Base-by-base conservation (phyloP, 2,113 vertebrate species). In the Eudyptes chrysolophus region DNA sequence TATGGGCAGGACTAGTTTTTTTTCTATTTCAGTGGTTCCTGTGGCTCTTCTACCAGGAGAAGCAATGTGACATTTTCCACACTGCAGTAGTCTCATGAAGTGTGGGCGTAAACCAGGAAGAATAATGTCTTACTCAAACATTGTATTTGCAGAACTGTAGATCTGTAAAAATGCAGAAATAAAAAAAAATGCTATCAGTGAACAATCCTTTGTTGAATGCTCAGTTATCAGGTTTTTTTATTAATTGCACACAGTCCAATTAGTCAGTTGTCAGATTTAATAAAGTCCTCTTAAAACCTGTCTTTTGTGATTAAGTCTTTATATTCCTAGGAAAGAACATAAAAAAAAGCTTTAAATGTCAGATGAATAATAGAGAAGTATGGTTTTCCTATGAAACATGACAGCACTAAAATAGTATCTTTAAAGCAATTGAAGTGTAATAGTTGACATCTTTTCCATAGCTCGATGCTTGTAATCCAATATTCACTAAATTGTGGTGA, bases 221-320 rank as follows among this genome's bases (percentile, higher is more conserved):
- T 89, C 75, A 83, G 0, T 95, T 96, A 71, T 75, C 21, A 57
- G 3, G 2, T 93, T 92, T 97, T 96, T 78, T 75, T 78, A 76
- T 70, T 95, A 96, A 95, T 97, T 96, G 87, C 65, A 84, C 48
- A 42, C 66, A 81, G 82, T 72, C 86, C 96, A 96, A 94, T 97
- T 97, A 96, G 68, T 86, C 75, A 93, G 87, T 87, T 94, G 92
- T 97, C 93, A 84, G 61, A 81, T 94, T 96, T 95, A 97, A 97
- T 97, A 96, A 97, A 97, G 89, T 94, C 61, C 22, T 72, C 80
- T 93, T 96, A 86, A 96, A 97, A 89, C 72, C 52, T 97, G 83
- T 81, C 74, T 90, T 92, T 88, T 97, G 85, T 88, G 91, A 96
- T 93, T 88, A 97, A 97, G 96, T 77, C 93, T 97, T 97, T 97